A percentile compares a stretch with the other conserved stretches of the same genome.
phyloP scores from a whole-genome alignment of 2,797 vertebrate species.

The Clarias laeviceps region DNA sequence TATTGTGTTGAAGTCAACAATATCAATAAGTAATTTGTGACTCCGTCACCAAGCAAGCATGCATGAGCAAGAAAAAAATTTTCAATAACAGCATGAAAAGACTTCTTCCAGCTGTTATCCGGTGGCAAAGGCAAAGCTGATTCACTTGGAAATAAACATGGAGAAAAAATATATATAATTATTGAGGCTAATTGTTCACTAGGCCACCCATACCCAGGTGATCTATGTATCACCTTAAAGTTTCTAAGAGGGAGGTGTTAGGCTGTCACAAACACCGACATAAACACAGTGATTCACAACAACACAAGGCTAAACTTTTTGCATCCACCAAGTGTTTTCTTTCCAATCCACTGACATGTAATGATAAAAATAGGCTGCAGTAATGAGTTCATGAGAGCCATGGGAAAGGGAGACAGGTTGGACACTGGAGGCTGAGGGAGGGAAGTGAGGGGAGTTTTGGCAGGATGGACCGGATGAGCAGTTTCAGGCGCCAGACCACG shows the following conservation, averaged over 20 bases:
- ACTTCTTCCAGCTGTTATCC: neutral
- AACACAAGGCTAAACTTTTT: neutral
- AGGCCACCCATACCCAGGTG: neutral
- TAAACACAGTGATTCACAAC: neutral
- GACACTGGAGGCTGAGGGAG: constrained; percentile 29
- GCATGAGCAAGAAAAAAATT: neutral
- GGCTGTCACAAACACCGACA: neutral
- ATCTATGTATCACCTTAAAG: neutral
- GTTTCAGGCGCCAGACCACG: constrained; percentile 78
- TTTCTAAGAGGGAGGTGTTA: neutral
- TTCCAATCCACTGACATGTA: neutral
- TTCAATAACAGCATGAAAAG: neutral
- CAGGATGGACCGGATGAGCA: constrained; percentile 74
- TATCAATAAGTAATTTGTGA: neutral
- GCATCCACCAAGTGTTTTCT: neutral
- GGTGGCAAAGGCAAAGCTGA: neutral
- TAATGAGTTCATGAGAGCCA: neutral
- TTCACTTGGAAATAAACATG: no score
- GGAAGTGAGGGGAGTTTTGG: constrained; percentile 74
- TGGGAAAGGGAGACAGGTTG: constrained; percentile 17
- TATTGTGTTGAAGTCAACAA: neutral
- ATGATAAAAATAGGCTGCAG: constrained; percentile 1
- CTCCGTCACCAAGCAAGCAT: neutral
- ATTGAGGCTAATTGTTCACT: neutral
- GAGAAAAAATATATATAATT: neutral